Conservation (phyloP, 2,113 vertebrate species). For the Hemichromis elongatus region DNA sequence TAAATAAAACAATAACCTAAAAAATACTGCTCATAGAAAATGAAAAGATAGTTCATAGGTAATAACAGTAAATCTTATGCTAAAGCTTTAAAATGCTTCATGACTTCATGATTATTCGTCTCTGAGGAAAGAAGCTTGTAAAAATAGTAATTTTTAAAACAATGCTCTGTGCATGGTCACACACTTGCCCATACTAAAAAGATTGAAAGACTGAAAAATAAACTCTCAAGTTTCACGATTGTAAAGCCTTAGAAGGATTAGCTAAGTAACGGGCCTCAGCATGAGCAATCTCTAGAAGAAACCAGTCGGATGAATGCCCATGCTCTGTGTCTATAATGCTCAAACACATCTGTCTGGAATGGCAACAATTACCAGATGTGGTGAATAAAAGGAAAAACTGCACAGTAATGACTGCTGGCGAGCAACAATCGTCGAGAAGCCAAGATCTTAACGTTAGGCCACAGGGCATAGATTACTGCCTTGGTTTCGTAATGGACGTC, state of each 20-base stretch:
- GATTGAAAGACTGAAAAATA: neutral
- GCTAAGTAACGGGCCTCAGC: conserved; percentile 36
- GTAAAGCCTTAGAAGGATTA: neutral
- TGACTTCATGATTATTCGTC: neutral
- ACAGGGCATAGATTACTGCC: conserved; percentile 50
- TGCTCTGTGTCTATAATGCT: conserved; percentile 9
- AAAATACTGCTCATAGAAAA: neutral
- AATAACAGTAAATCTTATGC: neutral
- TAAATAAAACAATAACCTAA: neutral
- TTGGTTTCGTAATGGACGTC: conserved; percentile 49
- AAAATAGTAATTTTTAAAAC: neutral
- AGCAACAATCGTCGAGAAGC: conserved; percentile 31
- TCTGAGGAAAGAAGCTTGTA: neutral
- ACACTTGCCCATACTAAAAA: neutral
- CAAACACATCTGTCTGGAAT: neutral
- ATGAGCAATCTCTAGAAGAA: conserved; percentile 6
- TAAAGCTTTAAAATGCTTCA: neutral
- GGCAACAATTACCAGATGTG: neutral
- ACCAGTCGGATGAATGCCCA: neutral
- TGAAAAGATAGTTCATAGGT: neutral
- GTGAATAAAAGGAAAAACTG: neutral
- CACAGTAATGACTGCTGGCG: conserved; percentile 23
- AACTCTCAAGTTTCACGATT: neutral
- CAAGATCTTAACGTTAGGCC: conserved; percentile 54
- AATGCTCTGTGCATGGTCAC: neutral